Evolutionary conservation across 2,113 vertebrate genomes (phyloP).

Genomic region (Varanus komodoensis): DNA sequence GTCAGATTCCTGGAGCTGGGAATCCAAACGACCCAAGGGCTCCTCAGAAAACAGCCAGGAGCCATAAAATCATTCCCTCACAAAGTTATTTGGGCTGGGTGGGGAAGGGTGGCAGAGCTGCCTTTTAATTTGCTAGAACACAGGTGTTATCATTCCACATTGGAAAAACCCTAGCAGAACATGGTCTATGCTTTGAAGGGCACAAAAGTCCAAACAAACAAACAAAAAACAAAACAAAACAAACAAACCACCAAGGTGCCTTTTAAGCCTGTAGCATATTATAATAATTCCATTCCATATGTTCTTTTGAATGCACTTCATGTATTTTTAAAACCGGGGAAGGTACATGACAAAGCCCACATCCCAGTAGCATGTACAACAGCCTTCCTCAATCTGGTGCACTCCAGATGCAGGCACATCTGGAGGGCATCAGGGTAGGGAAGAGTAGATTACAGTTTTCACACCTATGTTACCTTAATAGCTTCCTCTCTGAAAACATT

Average conservation of each 20-base stretch:
- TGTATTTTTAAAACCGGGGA: slow-evolving; percentile 21
- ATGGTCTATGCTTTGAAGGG: background rate
- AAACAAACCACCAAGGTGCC: background rate
- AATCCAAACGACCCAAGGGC: too few relatives aligned
- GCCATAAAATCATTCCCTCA: background rate
- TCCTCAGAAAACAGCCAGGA: too few relatives aligned
- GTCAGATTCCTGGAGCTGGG: too few relatives aligned
- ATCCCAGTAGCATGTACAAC: background rate
- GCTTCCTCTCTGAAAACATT: slow-evolving; percentile 90
- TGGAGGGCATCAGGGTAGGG: too few relatives aligned
- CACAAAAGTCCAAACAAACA: slow-evolving; percentile 16
- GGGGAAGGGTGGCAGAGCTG: background rate
- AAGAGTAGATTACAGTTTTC: background rate
- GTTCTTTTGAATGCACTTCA: background rate
- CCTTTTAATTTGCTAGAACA: slow-evolving; percentile 18
- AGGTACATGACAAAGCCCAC: background rate
- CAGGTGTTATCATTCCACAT: background rate
- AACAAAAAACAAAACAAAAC: too few relatives aligned
- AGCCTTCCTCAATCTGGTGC: too few relatives aligned
- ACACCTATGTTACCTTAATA: slow-evolving; percentile 82
- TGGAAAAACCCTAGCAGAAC: slow-evolving; percentile 32
- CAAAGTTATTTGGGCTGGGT: slow-evolving; percentile 2
- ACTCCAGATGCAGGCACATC: too few relatives aligned
- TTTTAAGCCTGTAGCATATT: slow-evolving; percentile 1
- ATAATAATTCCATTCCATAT: background rate